Evolutionary conservation across 2,797 vertebrate species (phyloP), one percentile per base, ranked within the genome.

Genomic region (Poecilia gillii): DNA sequence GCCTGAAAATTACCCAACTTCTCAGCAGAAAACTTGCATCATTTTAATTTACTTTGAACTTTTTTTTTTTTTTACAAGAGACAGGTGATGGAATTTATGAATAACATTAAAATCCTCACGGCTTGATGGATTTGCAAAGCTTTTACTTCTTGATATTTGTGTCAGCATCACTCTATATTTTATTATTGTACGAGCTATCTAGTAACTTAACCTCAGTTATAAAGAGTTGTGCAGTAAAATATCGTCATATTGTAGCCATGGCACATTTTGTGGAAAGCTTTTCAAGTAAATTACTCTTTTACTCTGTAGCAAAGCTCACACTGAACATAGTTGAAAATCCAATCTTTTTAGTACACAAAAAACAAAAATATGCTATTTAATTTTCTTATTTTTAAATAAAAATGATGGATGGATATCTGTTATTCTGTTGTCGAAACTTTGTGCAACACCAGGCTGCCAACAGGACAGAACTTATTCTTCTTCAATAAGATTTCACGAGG

Each of bases 1-100:
- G 16, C 39, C 39, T 45, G 28, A 75, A 62, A 12, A 47, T 33
- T 62, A 33, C 59, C 49, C 72, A 43, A 76, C 68, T 64, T 82
- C 70, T 39, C 78, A 55, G 71, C 51, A 71, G 59, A 81, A 84
- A 83, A 23, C 39, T 53, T 28, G 76, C 13, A 28, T 75, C 74
- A 77, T 70, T 82, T 77, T 8, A 83, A 4, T 72, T 83, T 51
- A 72, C 46, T 62, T 45, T 28, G 1, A 0, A 80, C 20, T 31
- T 2, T 41, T 3, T 66, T 33, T 62, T 71, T 59, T 25, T 4
- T 62, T 72, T 31, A 25, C 12, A 57, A 76, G 47, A 68, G 53
- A 45, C 46, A 68, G 33, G 51, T 62, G 23, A 36, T 64, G 16
- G 72, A 74, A 72, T 81, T 16, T 72, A 81, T 80, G 41, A 81